Evolutionary conservation across 2,113 vertebrate species (phyloP), one percentile per base, ranked within the genome.

Genomic region (Marcusenius ussheri): DNA sequence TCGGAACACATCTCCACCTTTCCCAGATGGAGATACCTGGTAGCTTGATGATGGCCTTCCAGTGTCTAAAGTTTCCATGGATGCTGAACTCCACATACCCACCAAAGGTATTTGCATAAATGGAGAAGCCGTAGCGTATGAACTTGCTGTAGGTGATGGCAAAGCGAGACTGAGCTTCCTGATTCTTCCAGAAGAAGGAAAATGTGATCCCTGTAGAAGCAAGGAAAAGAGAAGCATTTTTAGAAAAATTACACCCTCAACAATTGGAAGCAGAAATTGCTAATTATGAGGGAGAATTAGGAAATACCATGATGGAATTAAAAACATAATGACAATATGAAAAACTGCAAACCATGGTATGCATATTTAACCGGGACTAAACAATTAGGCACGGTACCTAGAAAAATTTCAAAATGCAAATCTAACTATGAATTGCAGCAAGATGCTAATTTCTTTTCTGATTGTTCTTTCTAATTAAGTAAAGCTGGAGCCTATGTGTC

Each of bases 141-240:
- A 98, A 96, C 93, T 97, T 97, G 0, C 97, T 97, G 1, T 96
- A 97, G 0, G 97, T 94, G 0, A 95, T 49, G 56, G 96, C 90
- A 94, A 95, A 91, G 46, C 95, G 93, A 0, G 96, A 95, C n/a
- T 93, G 93, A 2, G 91, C 89, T 53, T 96, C 95, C 0, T 96
- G 95, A 50, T 96, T 97, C 95, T 99, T 99, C 98, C 98, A 99
- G 96, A 99, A 99, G 91, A 99, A 99, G 2, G 98, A 99, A 91
- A 99, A 98, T 0, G 98, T 97, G 77, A 99, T 97, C 27, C 98
- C 98, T 99, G 90, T 5, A n/a, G 15, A 83, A 85, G 10, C 35
- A 70, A 53, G 35, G 51, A 46, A 70, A 92, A 90, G 2, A 31
- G 88, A 90, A 5, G 89, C 85, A 66, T 24, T 17, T 45, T 6